Percentiles rank a stretch among this genome's conserved stretches.
These are phyloP conservation scores for Microcebus jonahi DNA, from an alignment of 2,113 vertebrate species.

Conservation along the genomic window DNA sequence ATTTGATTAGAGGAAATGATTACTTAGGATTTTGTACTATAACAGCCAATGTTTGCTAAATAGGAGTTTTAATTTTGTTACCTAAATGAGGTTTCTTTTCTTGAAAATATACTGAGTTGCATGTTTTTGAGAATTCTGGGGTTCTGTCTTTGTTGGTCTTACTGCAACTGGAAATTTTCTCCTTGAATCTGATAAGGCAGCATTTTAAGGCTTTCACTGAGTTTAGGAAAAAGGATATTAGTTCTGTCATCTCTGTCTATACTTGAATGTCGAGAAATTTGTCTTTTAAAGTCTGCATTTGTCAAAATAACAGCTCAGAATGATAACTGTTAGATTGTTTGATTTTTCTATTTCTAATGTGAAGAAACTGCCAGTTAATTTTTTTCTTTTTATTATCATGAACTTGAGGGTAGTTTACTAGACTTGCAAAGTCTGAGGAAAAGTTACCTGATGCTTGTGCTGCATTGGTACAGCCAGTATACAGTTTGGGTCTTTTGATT, in stretches of 20 bases:
- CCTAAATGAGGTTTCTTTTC: neutral
- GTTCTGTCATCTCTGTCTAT: neutral
- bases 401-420: conserved; percentile 3
- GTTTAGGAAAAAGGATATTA: neutral
- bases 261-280: neutral
- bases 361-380: neutral
- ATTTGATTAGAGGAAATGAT: conserved; percentile 26
- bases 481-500: neutral
- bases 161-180: neutral
- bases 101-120: neutral
- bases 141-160: neutral
- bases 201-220: neutral
- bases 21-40: neutral
- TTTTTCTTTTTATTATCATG: conserved; percentile 24
- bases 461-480: neutral
- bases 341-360: neutral
- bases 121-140: neutral
- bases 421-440: neutral
- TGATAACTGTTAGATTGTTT: neutral
- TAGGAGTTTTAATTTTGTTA: conserved; percentile 30
- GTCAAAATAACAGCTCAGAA: conserved; percentile 46
- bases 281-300: conserved; percentile 34
- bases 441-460: neutral
- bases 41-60: conserved; percentile 11
- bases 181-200: neutral